phyloP scores from a whole-genome alignment of 2,113 vertebrate species.

The Vanacampus margaritifer region DNA sequence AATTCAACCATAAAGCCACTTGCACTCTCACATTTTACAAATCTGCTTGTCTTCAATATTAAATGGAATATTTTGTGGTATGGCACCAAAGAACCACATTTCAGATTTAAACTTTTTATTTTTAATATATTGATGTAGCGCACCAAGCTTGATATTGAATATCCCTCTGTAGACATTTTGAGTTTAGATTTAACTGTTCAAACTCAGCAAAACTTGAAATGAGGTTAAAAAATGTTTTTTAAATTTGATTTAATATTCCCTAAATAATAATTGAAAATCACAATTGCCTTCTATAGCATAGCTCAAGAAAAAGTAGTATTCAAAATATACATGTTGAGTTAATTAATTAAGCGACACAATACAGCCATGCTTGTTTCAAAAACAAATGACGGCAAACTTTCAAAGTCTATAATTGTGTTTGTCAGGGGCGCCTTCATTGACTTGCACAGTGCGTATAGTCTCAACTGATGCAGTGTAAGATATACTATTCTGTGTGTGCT shows the following conservation, averaged over 20 bases:
- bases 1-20: slow-evolving; percentile 52
- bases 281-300: too few relatives aligned
- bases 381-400: neutral
- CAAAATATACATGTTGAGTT: slow-evolving; percentile 27
- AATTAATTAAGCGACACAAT: slow-evolving; percentile 21
- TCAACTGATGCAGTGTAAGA: neutral
- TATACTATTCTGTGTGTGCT: slow-evolving; percentile 1
- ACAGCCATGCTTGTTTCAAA: slow-evolving; percentile 11
- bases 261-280: neutral
- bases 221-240: neutral
- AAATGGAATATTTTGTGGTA: neutral
- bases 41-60: neutral
- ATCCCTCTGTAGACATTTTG: too few relatives aligned
- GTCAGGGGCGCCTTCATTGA: slow-evolving; percentile 2
- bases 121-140: too few relatives aligned
- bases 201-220: slow-evolving; percentile 36
- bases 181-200: neutral
- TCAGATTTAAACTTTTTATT: too few relatives aligned
- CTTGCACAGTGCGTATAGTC: neutral
- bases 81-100: neutral
- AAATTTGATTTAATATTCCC: neutral
- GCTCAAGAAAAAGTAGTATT: too few relatives aligned
- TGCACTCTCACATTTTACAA: slow-evolving; percentile 31
- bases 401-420: neutral
- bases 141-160: too few relatives aligned